These are phyloP conservation scores for Agrilus biguttatus DNA, from an alignment of 2,888 invertebrate species.

Conservation along the genomic window DNA sequence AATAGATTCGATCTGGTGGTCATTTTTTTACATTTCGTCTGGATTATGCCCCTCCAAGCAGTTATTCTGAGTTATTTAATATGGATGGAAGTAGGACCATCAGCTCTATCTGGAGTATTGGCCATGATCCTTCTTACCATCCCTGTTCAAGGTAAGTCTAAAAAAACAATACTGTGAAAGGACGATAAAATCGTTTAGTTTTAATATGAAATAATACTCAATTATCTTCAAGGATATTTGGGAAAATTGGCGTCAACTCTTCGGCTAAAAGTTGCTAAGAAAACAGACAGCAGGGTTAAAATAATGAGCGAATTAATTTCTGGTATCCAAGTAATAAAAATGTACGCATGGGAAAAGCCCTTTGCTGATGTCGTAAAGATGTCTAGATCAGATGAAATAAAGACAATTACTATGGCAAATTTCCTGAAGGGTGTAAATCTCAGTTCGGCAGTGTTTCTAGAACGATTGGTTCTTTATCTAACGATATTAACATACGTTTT, in stretches of 20 bases:
- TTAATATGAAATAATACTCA: too few species aligned
- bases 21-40: constrained; percentile 55
- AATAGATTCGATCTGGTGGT: constrained; percentile 62
- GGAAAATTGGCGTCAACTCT: constrained; percentile 14
- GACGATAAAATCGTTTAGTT: too few species aligned
- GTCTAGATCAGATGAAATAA: constrained; percentile 13
- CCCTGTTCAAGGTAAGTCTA: constrained; percentile 32
- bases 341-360: constrained; percentile 59
- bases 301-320: constrained; percentile 56
- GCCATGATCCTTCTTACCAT: constrained; percentile 37
- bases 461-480: constrained; percentile 63
- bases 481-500: constrained; percentile 62
- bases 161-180: too few species aligned
- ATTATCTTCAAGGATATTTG: constrained; percentile 8
- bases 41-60: constrained; percentile 66
- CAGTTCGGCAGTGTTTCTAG: constrained; percentile 65
- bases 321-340: constrained; percentile 57
- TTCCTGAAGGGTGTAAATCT: constrained; percentile 52
- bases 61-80: constrained; percentile 43
- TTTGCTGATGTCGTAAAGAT: constrained; percentile 31
- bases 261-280: constrained; percentile 27
- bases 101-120: constrained; percentile 44
- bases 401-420: constrained; percentile 24
- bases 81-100: constrained; percentile 37
- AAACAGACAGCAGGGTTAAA: constrained; percentile 47